These are phyloP conservation scores for Clarias macrocephalus DNA, from an alignment of 2,113 vertebrate species.

Conservation along the genomic window DNA sequence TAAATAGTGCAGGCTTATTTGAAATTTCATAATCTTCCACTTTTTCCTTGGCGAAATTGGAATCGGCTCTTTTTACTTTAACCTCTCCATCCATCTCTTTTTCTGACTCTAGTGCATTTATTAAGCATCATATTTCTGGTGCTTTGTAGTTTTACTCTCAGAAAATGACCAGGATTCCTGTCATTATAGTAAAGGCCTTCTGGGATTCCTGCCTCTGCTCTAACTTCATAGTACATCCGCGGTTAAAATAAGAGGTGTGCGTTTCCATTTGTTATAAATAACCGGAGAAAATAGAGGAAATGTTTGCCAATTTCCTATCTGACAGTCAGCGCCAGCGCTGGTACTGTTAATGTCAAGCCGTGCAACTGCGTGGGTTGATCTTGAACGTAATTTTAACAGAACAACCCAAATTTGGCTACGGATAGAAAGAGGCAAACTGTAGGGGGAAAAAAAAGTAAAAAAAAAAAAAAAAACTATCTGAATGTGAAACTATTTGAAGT, in stretches of 20 bases:
- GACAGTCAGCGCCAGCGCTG: not conserved
- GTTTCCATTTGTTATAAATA: not conserved
- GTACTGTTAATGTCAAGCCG: not conserved
- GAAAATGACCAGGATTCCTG: not conserved
- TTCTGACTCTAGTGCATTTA: not conserved
- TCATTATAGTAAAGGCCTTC: not conserved
- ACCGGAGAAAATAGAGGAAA: not conserved
- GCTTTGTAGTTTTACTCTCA: not conserved
- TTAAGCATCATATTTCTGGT: not conserved
- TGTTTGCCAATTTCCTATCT: constrained; percentile 1
- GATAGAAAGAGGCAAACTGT: not conserved
- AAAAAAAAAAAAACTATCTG: not conserved
- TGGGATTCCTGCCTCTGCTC: not conserved
- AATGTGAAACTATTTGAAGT: not conserved
- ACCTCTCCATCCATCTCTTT: not conserved
- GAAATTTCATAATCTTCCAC: no score
- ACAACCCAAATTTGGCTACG: not conserved
- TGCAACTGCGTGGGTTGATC: not conserved
- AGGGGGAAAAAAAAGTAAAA: not conserved
- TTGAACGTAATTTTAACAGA: not conserved
- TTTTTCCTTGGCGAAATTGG: not conserved
- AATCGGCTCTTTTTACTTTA: not conserved
- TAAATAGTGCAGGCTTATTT: no score
- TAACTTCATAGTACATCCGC: not conserved
- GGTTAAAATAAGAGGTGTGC: not conserved